Base-by-base conservation (phyloP, 2,113 vertebrate genomes). In the Proteles cristata region DNA sequence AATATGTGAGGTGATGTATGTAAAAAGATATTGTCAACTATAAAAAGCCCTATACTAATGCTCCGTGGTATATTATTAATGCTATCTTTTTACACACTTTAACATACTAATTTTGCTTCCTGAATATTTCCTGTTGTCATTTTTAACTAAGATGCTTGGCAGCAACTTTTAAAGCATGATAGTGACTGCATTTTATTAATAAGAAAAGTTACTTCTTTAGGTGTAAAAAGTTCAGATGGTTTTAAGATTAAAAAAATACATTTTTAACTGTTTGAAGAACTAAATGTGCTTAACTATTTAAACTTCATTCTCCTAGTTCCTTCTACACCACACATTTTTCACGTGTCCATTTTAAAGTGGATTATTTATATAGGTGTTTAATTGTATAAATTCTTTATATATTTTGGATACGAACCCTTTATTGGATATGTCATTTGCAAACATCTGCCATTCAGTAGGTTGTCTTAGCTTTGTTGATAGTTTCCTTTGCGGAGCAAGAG, bases 161-260 rank as follows among this genome's bases (percentile, higher is more conserved):
- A 91, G n/a, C 58, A 61, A 61, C 35, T 82, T 83, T 93, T 96
- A 76, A 94, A 93, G 68, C 68, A 95, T 26, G 28, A 68, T 73
- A 63, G 17, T 92, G 80, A 83, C 48, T 96, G 66, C 4, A 90
- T 89, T 97, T 96, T 39, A 84, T 65, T 96, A 84, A 61, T 65
- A 94, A 74, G 48, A 55, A 83, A 86, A 77, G 26, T 87, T 88
- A 76, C 28, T 90, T 88, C 80, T 88, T 81, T 94, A 65, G 66
- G 26, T 90, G 17, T 85, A 77, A 79, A 94, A 91, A 63, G 33
- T 83, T 91, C 6, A 94, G 53, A 28, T 87, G 81, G 23, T 94
- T 65, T 79, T 95, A 77, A 77, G 63, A 84, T 92, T 55, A 81
- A 93, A 93, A 63, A 43, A 89, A 80, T 65, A 58, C 17, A 86